Evolutionary conservation across 2,113 vertebrate genomes (phyloP).

Genomic region (Circaetus cinerascens): DNA sequence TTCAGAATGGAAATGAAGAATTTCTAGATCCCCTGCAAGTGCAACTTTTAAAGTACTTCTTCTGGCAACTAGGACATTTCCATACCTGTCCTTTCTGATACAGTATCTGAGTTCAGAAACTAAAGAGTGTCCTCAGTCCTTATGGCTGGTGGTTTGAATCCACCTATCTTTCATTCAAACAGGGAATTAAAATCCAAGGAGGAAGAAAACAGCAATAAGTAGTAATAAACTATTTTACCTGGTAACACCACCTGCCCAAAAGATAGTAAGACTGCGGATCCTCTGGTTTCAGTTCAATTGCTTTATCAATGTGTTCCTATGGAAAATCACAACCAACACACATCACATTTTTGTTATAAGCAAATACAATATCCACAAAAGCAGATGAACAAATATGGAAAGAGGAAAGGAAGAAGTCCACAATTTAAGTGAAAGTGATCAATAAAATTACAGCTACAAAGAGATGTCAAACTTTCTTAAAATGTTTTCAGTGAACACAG

Average conservation of each 20-base stretch:
- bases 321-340: neutral
- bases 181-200: neutral
- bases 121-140: neutral
- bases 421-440: neutral
- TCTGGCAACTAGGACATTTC: neutral
- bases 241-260: constrained; percentile 80
- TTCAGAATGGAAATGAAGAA: neutral
- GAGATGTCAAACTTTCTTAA: neutral
- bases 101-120: neutral
- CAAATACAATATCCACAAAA: neutral
- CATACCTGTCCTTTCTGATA: neutral
- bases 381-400: neutral
- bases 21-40: neutral
- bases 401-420: neutral
- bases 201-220: neutral
- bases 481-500: neutral
- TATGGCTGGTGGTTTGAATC: neutral
- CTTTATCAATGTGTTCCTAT: constrained; percentile 78
- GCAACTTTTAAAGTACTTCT: neutral
- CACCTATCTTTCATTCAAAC: neutral
- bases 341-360: neutral
- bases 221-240: constrained; percentile 54
- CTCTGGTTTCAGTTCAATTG: constrained; percentile 74
- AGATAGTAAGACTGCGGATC: constrained; percentile 76
- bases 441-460: neutral